phyloP scores from a whole-genome alignment of 92 coral and sea anemone species.

The Heliopora coerulea region DNA sequence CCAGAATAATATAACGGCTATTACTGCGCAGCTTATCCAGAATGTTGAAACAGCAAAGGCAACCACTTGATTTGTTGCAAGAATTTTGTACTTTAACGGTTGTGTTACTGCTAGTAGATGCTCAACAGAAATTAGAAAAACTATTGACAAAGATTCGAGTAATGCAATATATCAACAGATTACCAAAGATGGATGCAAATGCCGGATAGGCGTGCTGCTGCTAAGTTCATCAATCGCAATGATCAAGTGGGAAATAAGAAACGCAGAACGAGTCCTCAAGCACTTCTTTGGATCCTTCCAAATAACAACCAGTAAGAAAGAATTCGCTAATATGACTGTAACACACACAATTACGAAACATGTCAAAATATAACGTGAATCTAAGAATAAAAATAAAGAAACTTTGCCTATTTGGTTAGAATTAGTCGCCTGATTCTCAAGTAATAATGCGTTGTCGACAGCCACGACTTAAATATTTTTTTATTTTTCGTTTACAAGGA shows the following conservation, averaged over 20 bases:
- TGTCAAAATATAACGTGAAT: neutral
- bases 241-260: conserved; percentile 3
- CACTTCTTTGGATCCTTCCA: conserved; percentile 32
- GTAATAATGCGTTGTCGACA: neutral
- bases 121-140: conserved; percentile 13
- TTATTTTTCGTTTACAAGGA: too few species aligned
- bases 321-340: conserved; percentile 2
- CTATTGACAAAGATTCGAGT: neutral
- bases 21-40: neutral
- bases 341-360: neutral
- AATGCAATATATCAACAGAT: neutral
- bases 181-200: neutral
- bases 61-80: conserved; percentile 1
- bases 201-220: neutral
- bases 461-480: neutral
- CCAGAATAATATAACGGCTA: neutral
- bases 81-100: conserved; percentile 1
- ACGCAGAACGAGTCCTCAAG: conserved; percentile 15
- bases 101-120: conserved; percentile 5
- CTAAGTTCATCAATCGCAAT: neutral
- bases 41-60: conserved; percentile 2
- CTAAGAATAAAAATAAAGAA: neutral
- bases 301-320: conserved; percentile 21
- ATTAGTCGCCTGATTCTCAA: neutral
- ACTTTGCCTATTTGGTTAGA: neutral